Evolutionary conservation across 1,140 invertebrate species (phyloP), one percentile per base, ranked within the genome.

Genomic region (Maconellicoccus hirsutus): DNA sequence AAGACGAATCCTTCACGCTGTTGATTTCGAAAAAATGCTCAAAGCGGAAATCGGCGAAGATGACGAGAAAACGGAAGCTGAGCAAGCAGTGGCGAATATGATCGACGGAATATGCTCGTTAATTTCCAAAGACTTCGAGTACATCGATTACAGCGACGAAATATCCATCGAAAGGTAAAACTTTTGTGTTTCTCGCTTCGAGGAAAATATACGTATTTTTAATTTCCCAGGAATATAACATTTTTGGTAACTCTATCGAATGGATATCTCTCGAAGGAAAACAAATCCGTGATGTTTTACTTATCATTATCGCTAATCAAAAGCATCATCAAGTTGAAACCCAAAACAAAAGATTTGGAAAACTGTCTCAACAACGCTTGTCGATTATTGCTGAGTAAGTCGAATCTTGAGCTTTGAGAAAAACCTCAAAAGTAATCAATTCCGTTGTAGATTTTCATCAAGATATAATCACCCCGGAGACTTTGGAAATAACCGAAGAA

Each of bases 11-110:
- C 10, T 66, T 6, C 61, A 19, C 8, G 25, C 3, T 3, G 25
- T 66, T 14, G 22, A 66, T 66, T 66, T 25, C 19, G 61, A 66
- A 66, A 12, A 66, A 66, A 25, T 66, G 61, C 19, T 66, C 10
- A 2, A 66, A 66, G 21, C 61, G 3, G 61, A 66, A 23, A 26
- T 6, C 25, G 22, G 25, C 22, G 21, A 25, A 6, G 42, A 52
- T 16, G 42, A 52, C n/a, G n/a, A 52, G 42, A 33, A 33, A 6
- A 33, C n/a, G n/a, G n/a, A 33, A 33, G 4, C 10, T 3, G 22
- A 66, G 19, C 14, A 12, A 8, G 16, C 19, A 4, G 61, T 16
- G 25, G 22, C 19, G 3, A 16, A 23, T 26, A 66, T 23, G 2
- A 19, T 66, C 22, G 10, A 25, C 61, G 61, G 25, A 66, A 66